These are phyloP conservation scores for Temnothorax longispinosus DNA, from an alignment of 1,140 invertebrate genomes.

Conservation along the genomic window DNA sequence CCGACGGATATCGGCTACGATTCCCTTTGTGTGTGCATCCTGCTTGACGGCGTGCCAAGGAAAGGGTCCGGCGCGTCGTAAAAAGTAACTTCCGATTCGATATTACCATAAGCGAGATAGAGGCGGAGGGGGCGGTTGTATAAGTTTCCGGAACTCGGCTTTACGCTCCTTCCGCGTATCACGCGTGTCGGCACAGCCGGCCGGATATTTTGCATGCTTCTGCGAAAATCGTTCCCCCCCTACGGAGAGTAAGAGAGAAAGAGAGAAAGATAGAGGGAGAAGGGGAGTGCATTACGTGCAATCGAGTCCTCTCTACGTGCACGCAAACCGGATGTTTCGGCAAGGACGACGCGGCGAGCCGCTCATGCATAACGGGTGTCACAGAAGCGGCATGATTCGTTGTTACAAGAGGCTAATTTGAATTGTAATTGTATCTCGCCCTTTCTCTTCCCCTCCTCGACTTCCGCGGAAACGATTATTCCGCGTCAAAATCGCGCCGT, in stretches of 20 bases:
- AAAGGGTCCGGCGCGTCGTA: conserved; percentile 29
- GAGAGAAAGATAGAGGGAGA: neutral
- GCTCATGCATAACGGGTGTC: conserved; percentile 42
- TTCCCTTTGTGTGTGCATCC: neutral
- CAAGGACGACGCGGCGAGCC: conserved; percentile 61
- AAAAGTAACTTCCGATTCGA: conserved; percentile 63
- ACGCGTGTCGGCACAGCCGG: conserved; percentile 68
- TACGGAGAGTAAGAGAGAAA: neutral
- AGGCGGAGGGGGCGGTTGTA: conserved; percentile 20
- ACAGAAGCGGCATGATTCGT: conserved; percentile 51
- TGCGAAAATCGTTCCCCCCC: conserved; percentile 65
- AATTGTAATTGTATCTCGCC: conserved; percentile 51
- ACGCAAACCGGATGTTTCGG: conserved; percentile 75
- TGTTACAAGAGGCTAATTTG: conserved; percentile 48
- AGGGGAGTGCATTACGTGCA: conserved; percentile 57
- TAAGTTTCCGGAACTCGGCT: conserved; percentile 71
- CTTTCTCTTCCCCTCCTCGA: neutral
- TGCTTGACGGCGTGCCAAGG: conserved; percentile 8
- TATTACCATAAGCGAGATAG: conserved; percentile 63
- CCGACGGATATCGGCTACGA: conserved; percentile 22
- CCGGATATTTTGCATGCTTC: conserved; percentile 79
- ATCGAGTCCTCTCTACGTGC: conserved; percentile 58
- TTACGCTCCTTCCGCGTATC: conserved; percentile 77
- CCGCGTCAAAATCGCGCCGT: conserved; percentile 36
- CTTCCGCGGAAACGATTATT: conserved; percentile 48